A percentile compares a stretch with the other conserved stretches of the same genome.
phyloP scores from a whole-genome alignment of 2,888 invertebrate species.

The Philhelius pedissequus region DNA sequence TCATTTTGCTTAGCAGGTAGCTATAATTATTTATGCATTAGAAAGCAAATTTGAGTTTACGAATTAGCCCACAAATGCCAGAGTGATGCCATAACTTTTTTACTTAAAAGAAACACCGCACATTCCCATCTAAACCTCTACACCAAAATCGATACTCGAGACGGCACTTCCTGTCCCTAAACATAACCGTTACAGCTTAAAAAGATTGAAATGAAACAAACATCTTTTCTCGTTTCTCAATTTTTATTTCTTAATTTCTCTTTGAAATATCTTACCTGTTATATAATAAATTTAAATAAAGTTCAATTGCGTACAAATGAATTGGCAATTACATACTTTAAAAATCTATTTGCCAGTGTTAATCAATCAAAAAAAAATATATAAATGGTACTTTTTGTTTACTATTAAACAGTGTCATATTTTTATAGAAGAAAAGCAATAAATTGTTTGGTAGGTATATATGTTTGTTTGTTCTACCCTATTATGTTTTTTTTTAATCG shows the following conservation, averaged over 20 bases:
- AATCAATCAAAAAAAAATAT: constrained; percentile 15
- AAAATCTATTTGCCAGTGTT: constrained; percentile 18
- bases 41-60: too few relatives aligned
- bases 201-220: constrained; percentile 23
- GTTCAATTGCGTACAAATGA: constrained; percentile 49
- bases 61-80: neutral
- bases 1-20: too few relatives aligned
- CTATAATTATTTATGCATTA: too few relatives aligned
- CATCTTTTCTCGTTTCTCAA: constrained; percentile 1
- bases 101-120: neutral
- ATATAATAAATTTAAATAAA: constrained; percentile 41
- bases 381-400: neutral
- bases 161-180: neutral
- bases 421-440: neutral
- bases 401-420: neutral
- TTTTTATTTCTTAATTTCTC: constrained; percentile 55
- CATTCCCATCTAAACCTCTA: constrained; percentile 1
- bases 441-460: neutral
- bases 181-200: neutral
- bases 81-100: neutral
- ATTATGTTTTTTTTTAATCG: neutral
- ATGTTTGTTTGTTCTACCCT: neutral
- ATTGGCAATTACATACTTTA: constrained; percentile 25
- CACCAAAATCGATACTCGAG: constrained; percentile 55
- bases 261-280: constrained; percentile 61